phyloP scores from a whole-genome alignment of 2,888 invertebrate species.

The Yponomeuta evonymella region DNA sequence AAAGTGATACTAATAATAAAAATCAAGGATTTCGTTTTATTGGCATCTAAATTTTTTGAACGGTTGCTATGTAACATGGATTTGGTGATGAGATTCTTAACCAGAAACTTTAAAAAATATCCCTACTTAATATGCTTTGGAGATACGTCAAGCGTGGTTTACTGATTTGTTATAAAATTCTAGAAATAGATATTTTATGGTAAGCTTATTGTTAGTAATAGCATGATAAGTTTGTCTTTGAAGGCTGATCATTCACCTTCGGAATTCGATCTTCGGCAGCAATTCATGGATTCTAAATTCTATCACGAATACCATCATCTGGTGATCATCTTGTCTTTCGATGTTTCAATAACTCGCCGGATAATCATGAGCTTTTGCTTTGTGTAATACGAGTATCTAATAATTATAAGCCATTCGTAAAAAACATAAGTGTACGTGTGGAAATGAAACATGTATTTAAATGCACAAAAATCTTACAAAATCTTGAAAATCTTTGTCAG shows the following conservation, averaged over 20 bases:
- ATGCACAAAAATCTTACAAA: too few species aligned
- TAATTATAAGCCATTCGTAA: too few species aligned
- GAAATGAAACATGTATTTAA: not conserved
- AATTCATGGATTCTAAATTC: not conserved
- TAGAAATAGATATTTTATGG: not conserved
- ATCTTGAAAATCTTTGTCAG: too few species aligned
- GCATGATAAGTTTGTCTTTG: not conserved
- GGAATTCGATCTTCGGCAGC: not conserved
- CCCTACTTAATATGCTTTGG: constrained; percentile 5
- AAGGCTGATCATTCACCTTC: not conserved
- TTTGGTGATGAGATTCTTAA: constrained; percentile 40
- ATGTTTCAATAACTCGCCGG: not conserved
- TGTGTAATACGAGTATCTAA: not conserved
- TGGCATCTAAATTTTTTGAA: constrained; percentile 41
- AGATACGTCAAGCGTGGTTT: constrained; percentile 9
- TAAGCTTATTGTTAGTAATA: not conserved
- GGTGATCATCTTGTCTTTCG: not conserved
- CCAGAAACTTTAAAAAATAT: not conserved
- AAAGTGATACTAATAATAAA: constrained; percentile 40
- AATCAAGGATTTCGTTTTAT: constrained; percentile 29
- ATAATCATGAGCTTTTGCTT: not conserved
- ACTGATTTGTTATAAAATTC: not conserved
- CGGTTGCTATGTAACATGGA: constrained; percentile 45
- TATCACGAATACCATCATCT: not conserved
- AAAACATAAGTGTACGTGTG: too few species aligned